Base-by-base conservation (phyloP, 2,797 vertebrate genomes). In the Coendou prehensilis region DNA sequence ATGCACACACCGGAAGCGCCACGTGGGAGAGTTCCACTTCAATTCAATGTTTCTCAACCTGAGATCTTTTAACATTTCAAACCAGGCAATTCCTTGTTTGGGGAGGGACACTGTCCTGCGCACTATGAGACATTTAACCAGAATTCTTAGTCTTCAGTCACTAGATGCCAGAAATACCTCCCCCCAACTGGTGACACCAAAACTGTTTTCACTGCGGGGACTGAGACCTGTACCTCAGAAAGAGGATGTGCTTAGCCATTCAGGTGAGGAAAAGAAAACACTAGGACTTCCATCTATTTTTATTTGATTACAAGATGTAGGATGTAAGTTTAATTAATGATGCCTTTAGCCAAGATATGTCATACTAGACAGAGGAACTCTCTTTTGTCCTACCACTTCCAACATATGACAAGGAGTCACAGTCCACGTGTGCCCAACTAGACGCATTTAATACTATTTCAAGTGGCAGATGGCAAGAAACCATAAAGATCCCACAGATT, bases 371-470 rank as follows among this genome's bases (percentile, higher is more conserved):
- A 57, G 80, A 76, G 84, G 89, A 63, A 8, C 17, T 28, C 28
- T 64, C 45, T 26, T 80, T 86, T 69, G 75, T 47, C 52, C 11
- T 61, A 0, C 54, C 5, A n/a, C 22, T 82, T 6, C 26, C 45
- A 18, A 28, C 17, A 56, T 84, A 64, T 30, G 11, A 69, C 26
- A 73, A 50, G n/a, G 7, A 37, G 0, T 23, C 71, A 2, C 1
- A 54, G 41, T 71, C 93, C 81, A 28, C 20, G 41, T 59, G 20
- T 85, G 18, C 11, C 30, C 56, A 37, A 0, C 30, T 71, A 85
- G 5, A 33, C 79, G n/a, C 54, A 50, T 87, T 92, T 79, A 91
- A 73, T 26, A 94, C 81, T 87, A 87, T 45, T 93, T 96, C 63
- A 93, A 93, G 56, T 47, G 28, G 14, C 14, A 78, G 57, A 69